Evolutionary conservation across 2,113 vertebrate genomes (phyloP).

Genomic region (Saimiri boliviensis): DNA sequence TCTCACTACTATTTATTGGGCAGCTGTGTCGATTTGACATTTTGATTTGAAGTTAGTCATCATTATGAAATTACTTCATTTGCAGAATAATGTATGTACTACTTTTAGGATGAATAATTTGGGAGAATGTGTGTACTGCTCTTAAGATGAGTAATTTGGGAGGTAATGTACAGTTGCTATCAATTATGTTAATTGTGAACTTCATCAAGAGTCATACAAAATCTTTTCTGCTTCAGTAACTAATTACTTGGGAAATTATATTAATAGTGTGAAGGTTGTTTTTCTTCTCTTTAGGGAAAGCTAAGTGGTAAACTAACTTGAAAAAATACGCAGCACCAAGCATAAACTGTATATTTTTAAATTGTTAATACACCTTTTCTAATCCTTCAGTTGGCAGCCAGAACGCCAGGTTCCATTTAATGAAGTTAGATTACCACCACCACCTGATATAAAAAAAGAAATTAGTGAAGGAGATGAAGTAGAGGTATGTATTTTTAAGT

Average conservation of each 20-base stretch:
- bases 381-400: conserved; percentile 93
- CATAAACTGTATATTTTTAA: neutral
- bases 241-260: conserved; percentile 10
- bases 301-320: conserved; percentile 32
- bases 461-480: conserved; percentile 98
- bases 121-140: neutral
- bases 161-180: neutral
- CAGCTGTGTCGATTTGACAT: neutral
- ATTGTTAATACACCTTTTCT: conserved; percentile 17
- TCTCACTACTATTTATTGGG: neutral
- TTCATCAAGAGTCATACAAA: neutral
- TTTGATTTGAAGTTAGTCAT: conserved; percentile 10
- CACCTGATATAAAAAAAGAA: conserved; percentile 95
- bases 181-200: neutral
- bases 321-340: neutral
- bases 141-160: conserved; percentile 29
- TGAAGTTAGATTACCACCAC: conserved; percentile 95
- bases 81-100: neutral
- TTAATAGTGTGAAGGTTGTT: neutral
- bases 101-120: conserved; percentile 19
- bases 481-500: conserved; percentile 88
- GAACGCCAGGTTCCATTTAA: conserved; percentile 97
- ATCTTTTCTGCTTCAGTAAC: neutral
- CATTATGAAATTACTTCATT: neutral
- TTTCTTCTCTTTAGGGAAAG: neutral